Evolutionary conservation across 2,888 invertebrate genomes (phyloP).

Genomic region (Beris morrisii): DNA sequence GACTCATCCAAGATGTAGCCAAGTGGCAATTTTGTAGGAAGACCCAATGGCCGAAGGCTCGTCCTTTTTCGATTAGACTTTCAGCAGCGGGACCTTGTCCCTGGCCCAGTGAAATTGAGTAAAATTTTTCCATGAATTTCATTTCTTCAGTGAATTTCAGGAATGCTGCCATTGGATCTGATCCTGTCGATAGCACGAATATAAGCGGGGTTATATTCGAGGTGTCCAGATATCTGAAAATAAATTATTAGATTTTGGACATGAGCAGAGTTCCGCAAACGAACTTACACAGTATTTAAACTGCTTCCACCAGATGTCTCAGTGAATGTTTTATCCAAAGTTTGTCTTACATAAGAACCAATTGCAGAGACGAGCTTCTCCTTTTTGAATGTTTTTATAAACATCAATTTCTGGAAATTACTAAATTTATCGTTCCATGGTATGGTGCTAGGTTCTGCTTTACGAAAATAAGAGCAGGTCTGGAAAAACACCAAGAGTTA

Average conservation of each 20-base stretch:
- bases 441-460: slow-evolving; percentile 48
- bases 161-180: slow-evolving; percentile 84
- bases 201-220: slow-evolving; percentile 75
- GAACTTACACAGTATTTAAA: slow-evolving; percentile 50
- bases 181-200: slow-evolving; percentile 85
- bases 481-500: slow-evolving; percentile 47
- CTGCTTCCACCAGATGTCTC: slow-evolving; percentile 71
- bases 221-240: slow-evolving; percentile 68
- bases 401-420: slow-evolving; percentile 78
- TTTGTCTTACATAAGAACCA: slow-evolving; percentile 74
- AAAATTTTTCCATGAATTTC: slow-evolving; percentile 68
- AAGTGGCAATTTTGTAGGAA: slow-evolving; percentile 92
- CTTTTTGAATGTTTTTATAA: slow-evolving; percentile 75
- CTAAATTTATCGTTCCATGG: slow-evolving; percentile 68
- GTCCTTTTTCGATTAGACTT: slow-evolving; percentile 71
- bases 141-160: slow-evolving; percentile 78
- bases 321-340: slow-evolving; percentile 77
- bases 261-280: background rate
- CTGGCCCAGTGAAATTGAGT: slow-evolving; percentile 83
- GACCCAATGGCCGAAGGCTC: slow-evolving; percentile 81
- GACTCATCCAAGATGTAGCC: slow-evolving; percentile 91
- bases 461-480: slow-evolving; percentile 62
- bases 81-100: slow-evolving; percentile 91
- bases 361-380: slow-evolving; percentile 82
- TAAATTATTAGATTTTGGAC: background rate